These are phyloP conservation scores for Loriculus beryllinus DNA, from an alignment of 2,797 vertebrate species.

Conservation along the genomic window DNA sequence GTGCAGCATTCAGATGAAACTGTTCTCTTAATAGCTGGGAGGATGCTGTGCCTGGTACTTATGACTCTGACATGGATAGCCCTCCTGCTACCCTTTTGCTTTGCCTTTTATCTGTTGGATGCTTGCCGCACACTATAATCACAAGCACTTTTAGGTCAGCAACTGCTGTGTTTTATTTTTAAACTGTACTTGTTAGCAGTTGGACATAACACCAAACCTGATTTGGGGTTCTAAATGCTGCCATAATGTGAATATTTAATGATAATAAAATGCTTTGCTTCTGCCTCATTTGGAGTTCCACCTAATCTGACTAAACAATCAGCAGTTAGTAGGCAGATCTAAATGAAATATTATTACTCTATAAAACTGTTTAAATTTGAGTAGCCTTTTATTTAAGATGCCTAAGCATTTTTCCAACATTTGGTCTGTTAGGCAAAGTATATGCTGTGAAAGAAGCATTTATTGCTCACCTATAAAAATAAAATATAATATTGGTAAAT, in stretches of 20 bases:
- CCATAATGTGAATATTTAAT: constrained; percentile 15
- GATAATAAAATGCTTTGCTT: constrained; percentile 18
- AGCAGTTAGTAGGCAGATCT: constrained; percentile 1
- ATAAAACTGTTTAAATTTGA: constrained; percentile 27
- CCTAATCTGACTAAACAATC: constrained; percentile 36
- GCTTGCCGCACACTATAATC: constrained; percentile 4
- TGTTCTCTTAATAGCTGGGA: neutral
- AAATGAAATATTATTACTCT: constrained; percentile 34
- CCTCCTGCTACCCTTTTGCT: constrained; percentile 10
- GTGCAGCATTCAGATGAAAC: neutral
- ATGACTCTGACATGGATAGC: neutral
- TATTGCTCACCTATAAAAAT: constrained; percentile 7
- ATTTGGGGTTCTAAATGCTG: constrained; percentile 26
- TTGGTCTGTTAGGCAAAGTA: constrained; percentile 16
- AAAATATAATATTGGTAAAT: neutral
- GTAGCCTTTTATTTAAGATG: constrained; percentile 38
- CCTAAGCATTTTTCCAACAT: constrained; percentile 27
- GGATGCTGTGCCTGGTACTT: neutral
- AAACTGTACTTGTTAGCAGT: constrained; percentile 22
- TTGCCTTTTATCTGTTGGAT: constrained; percentile 42
- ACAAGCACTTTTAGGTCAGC: constrained; percentile 35
- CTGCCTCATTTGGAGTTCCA: neutral
- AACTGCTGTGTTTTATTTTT: constrained; percentile 48
- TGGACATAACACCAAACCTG: neutral
- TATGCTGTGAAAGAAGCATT: constrained; percentile 17